These are phyloP conservation scores for Rhingia campestris DNA, from an alignment of 2,888 invertebrate genomes.

Conservation along the genomic window DNA sequence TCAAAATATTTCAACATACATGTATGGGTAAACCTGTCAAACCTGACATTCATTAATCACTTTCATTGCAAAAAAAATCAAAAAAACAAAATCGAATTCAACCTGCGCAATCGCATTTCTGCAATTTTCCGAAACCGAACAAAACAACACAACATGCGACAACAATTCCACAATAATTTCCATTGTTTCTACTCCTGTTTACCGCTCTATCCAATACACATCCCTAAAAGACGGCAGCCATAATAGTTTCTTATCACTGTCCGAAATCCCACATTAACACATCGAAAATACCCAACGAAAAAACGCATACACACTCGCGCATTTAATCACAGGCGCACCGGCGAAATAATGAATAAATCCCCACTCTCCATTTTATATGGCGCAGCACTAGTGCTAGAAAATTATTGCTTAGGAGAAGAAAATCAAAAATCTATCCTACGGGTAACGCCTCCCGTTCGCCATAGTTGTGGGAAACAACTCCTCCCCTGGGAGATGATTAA, in stretches of 20 bases:
- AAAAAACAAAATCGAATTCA: background rate
- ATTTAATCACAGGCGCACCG: background rate
- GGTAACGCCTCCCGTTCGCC: constrained; percentile 66
- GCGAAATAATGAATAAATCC: constrained; percentile 19
- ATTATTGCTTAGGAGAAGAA: constrained; percentile 50
- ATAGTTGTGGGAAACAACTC: constrained; percentile 60
- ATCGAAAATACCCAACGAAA: constrained; percentile 12
- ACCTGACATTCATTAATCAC: constrained; percentile 6
- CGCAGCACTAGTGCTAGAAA: constrained; percentile 38
- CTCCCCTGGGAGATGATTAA: constrained; percentile 66
- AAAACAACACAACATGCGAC: background rate
- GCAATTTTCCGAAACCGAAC: background rate
- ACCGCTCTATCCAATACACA: constrained; percentile 35
- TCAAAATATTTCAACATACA: too few species aligned
- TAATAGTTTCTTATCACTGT: constrained; percentile 69
- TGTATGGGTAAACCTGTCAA: too few species aligned
- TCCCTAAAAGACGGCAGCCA: constrained; percentile 71
- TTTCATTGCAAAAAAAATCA: constrained; percentile 15
- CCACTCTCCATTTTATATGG: constrained; percentile 30
- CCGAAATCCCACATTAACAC: constrained; percentile 56
- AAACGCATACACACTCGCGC: constrained; percentile 9
- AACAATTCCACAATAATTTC: constrained; percentile 22
- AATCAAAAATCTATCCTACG: constrained; percentile 33
- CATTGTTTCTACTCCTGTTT: constrained; percentile 26
- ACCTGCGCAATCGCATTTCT: constrained; percentile 25